These are phyloP conservation scores for Aphelinus certus DNA, from an alignment of 1,140 invertebrate species.

Conservation along the genomic window DNA sequence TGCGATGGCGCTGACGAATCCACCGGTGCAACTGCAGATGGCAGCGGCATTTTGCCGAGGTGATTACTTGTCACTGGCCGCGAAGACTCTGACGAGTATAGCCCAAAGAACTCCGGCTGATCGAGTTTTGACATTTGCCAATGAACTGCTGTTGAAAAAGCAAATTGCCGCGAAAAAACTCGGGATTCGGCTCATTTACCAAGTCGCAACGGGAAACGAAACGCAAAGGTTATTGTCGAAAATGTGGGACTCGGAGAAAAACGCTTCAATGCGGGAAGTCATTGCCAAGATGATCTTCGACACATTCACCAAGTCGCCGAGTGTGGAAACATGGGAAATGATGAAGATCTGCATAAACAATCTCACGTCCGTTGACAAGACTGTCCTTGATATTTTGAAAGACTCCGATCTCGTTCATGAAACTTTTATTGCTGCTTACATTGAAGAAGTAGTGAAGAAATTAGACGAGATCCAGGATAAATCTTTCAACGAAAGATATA, in stretches of 20 bases:
- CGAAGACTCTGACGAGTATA: constrained; percentile 2
- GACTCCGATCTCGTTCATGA: not conserved
- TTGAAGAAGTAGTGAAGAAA: constrained; percentile 10
- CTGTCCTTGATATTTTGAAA: not conserved
- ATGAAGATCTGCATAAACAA: constrained; percentile 8
- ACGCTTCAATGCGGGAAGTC: constrained; percentile 20
- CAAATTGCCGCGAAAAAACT: constrained; percentile 22
- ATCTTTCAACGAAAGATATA: too few relatives aligned
- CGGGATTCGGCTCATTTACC: constrained; percentile 16
- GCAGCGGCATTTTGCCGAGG: constrained; percentile 13
- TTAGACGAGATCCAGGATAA: not conserved
- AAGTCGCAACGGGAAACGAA: constrained; percentile 1
- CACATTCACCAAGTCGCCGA: not conserved
- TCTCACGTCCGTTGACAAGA: not conserved
- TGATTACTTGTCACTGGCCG: constrained; percentile 8
- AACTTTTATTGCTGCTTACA: not conserved
- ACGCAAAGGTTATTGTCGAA: not conserved
- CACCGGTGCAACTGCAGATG: constrained; percentile 14
- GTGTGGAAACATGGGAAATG: not conserved
- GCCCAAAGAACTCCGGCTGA: constrained; percentile 9
- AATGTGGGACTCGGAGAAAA: constrained; percentile 9
- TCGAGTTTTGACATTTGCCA: constrained; percentile 14
- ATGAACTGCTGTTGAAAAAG: not conserved
- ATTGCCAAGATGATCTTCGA: constrained; percentile 20
- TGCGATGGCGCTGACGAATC: constrained; percentile 22